Evolutionary conservation across 2,113 vertebrate genomes (phyloP).

Genomic region (Agapornis roseicollis): DNA sequence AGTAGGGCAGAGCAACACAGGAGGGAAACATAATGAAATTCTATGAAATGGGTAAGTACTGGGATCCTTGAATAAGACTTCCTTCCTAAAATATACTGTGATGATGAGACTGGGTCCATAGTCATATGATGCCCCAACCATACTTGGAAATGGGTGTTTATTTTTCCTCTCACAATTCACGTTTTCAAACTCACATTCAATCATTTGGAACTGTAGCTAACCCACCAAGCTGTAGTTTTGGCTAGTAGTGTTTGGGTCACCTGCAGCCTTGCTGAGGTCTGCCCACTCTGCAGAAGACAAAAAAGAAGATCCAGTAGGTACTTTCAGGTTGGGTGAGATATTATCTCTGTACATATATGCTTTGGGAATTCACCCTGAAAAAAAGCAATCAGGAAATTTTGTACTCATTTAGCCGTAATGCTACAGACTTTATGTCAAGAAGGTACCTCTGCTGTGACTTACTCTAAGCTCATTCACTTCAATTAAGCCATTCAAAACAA

Average conservation of each 20-base stretch:
- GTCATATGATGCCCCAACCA: neutral
- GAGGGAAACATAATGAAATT: neutral
- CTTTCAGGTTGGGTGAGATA: neutral
- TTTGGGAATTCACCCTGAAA: neutral
- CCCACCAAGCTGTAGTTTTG: neutral
- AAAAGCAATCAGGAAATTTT: neutral
- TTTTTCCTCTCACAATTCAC: neutral
- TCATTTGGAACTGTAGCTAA: neutral
- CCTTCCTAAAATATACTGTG: neutral
- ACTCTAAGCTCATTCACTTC: neutral
- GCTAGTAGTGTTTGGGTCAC: neutral
- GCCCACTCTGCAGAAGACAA: accelerated
- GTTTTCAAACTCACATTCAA: neutral
- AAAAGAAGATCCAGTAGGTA: accelerated
- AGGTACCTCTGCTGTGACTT: neutral
- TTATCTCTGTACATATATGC: accelerated
- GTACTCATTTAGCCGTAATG: accelerated
- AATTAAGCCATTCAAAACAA: neutral
- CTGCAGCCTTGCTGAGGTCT: neutral
- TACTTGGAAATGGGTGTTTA: neutral
- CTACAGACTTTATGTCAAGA: neutral
- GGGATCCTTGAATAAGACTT: neutral
- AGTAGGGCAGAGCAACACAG: neutral
- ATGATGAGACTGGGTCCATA: accelerated
- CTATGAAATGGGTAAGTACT: accelerated